A percentile compares a stretch with the other conserved stretches of the same genome.
Conservation (phyloP, 1,140 invertebrate genomes). For the Bicyclus anynana region DNA sequence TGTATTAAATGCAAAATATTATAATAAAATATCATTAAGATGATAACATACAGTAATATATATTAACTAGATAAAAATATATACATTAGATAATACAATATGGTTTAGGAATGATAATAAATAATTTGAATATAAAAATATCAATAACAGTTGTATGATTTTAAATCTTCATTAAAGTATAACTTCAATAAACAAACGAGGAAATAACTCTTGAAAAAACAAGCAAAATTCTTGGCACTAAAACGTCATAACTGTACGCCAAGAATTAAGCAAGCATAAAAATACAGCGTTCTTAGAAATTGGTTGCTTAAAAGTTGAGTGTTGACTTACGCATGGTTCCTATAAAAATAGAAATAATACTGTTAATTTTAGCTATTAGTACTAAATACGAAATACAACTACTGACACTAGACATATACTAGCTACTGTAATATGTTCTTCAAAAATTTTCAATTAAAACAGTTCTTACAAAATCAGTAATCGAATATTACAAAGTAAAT, state of each 20-base stretch:
- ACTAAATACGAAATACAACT: constrained; percentile 20
- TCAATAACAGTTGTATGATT: constrained; percentile 34
- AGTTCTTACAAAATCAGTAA: not conserved
- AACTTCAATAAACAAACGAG: constrained; percentile 29
- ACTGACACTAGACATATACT: constrained; percentile 10
- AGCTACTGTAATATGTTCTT: not conserved
- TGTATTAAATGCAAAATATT: no score
- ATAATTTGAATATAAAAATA: not conserved
- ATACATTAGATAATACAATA: no score
- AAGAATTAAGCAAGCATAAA: constrained; percentile 50
- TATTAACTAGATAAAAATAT: no score
- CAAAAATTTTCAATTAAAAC: not conserved
- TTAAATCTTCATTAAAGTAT: constrained; percentile 5
- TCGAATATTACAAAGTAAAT: no score
- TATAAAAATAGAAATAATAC: constrained; percentile 65
- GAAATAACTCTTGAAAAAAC: constrained; percentile 31
- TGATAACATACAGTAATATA: no score
- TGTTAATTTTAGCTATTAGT: constrained; percentile 30
- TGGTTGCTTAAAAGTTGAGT: constrained; percentile 59
- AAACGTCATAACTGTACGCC: constrained; percentile 33
- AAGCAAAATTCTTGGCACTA: constrained; percentile 48
- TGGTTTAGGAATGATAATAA: no score
- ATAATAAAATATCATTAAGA: no score
- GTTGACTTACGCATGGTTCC: constrained; percentile 73
- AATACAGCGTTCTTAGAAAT: constrained; percentile 54